Evolutionary conservation across 2,888 invertebrate species (phyloP), one percentile per base, ranked within the genome.

Genomic region (Suillia variegata): DNA sequence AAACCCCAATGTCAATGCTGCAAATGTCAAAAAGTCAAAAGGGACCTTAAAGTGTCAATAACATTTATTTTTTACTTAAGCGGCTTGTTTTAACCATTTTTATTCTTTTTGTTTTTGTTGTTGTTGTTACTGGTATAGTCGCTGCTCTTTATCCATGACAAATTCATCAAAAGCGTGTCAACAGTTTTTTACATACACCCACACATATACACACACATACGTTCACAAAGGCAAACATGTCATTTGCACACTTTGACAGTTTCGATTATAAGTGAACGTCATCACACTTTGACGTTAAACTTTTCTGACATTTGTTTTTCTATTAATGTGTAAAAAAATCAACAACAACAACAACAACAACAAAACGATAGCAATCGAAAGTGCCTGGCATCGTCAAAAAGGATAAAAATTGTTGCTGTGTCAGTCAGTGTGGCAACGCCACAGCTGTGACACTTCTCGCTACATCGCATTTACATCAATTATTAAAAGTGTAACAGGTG

Each of bases 391-490:
- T n/a, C n/a, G n/a, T n/a, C n/a, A n/a, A n/a, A n/a, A n/a, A n/a
- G n/a, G n/a, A n/a, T n/a, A n/a, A n/a, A n/a, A n/a, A n/a, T n/a
- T n/a, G n/a, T n/a, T n/a, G n/a, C n/a, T n/a, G n/a, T n/a, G n/a
- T n/a, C n/a, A n/a, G n/a, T n/a, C n/a, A n/a, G n/a, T n/a, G n/a
- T n/a, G n/a, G n/a, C n/a, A n/a, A n/a, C n/a, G 52, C 66, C 65
- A 13, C 45, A 45, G 61, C 65, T 74, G 72, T 63, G 72, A 64
- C 70, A 70, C 62, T 71, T 71, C 62, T 15, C 54, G 42, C 54
- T 42, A 22, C 24, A 65, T 67, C 70, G 73, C 68, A 67, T 70
- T 71, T 70, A 64, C 74, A 74, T 72, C 71, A 74, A 69, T 72
- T 74, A 74, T 67, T 62, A 62, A 68, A 54, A 26, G 62, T 54